Conservation (phyloP, 2,888 invertebrate genomes). For the Phyllotreta cruciferae region DNA sequence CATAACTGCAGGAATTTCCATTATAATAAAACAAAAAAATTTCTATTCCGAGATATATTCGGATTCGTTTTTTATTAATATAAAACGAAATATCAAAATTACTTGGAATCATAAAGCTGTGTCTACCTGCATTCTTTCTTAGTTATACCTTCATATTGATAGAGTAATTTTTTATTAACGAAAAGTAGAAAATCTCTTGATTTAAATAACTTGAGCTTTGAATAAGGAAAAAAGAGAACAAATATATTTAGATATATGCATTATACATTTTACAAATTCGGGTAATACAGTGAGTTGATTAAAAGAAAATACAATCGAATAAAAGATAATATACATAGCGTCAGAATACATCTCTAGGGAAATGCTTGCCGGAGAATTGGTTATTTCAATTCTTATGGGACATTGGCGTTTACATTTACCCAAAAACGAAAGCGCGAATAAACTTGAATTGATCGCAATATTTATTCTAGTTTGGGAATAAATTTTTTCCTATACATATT, state of each 20-base stretch:
- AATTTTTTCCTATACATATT: too few relatives aligned
- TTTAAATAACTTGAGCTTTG: too few relatives aligned
- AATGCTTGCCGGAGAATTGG: slow-evolving; percentile 19
- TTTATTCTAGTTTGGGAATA: slow-evolving; percentile 15
- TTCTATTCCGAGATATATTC: neutral
- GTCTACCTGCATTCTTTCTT: too few relatives aligned
- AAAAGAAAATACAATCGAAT: slow-evolving; percentile 19
- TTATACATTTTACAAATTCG: slow-evolving; percentile 11
- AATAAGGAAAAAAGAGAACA: too few relatives aligned
- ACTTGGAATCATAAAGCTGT: too few relatives aligned
- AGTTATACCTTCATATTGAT: too few relatives aligned
- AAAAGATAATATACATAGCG: slow-evolving; percentile 23
- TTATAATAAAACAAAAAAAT: neutral
- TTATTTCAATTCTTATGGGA: slow-evolving; percentile 19
- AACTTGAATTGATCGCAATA: slow-evolving; percentile 24
- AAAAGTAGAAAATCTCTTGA: neutral
- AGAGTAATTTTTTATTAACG: too few relatives aligned
- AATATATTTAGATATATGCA: neutral
- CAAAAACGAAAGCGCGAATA: slow-evolving; percentile 13
- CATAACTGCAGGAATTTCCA: slow-evolving; percentile 6
- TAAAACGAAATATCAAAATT: too few relatives aligned
- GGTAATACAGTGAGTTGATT: slow-evolving; percentile 18
- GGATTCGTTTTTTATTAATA: neutral
- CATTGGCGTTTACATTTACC: slow-evolving; percentile 10
- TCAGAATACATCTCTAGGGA: slow-evolving; percentile 21